phyloP scores from a whole-genome alignment of 2,888 invertebrate species.

The Hofmannophila pseudospretella region DNA sequence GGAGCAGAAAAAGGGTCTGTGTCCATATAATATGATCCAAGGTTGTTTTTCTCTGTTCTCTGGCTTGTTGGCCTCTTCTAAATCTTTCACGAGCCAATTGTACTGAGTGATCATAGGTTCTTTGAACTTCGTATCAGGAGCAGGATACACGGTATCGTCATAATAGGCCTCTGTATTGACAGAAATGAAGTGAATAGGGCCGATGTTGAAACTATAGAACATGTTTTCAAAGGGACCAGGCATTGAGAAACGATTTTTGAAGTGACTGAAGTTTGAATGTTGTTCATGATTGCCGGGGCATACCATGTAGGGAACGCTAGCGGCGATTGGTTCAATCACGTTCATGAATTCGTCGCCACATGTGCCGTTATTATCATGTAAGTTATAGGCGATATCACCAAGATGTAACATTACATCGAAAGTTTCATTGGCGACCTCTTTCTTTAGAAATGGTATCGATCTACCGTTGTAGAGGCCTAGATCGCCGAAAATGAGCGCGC shows the following conservation, averaged over 20 bases:
- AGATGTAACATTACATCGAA: slow-evolving; percentile 94
- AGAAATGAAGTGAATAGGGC: too few relatives aligned
- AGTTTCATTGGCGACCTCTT: slow-evolving; percentile 86
- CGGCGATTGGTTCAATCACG: slow-evolving; percentile 92
- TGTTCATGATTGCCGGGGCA: slow-evolving; percentile 93
- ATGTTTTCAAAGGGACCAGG: too few relatives aligned
- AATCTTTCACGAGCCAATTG: slow-evolving; percentile 57
- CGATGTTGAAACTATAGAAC: too few relatives aligned
- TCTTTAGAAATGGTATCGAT: slow-evolving; percentile 89
- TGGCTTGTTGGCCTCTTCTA: slow-evolving; percentile 82
- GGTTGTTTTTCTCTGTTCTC: slow-evolving; percentile 79
- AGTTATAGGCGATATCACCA: slow-evolving; percentile 97
- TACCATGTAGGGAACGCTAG: slow-evolving; percentile 94
- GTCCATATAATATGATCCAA: slow-evolving; percentile 87
- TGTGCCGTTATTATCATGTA: slow-evolving; percentile 87
- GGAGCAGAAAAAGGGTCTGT: slow-evolving; percentile 87
- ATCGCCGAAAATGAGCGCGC: slow-evolving; percentile 93
- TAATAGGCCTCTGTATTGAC: too few relatives aligned
- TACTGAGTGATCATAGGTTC: not conserved
- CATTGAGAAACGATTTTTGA: too few relatives aligned
- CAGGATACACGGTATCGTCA: too few relatives aligned
- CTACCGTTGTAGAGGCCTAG: slow-evolving; percentile 95
- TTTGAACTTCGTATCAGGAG: too few relatives aligned
- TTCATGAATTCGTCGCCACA: slow-evolving; percentile 96
- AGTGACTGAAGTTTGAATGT: too few relatives aligned